Evolutionary conservation across 2,888 invertebrate genomes (phyloP).

Genomic region (Ceramica pisi): DNA sequence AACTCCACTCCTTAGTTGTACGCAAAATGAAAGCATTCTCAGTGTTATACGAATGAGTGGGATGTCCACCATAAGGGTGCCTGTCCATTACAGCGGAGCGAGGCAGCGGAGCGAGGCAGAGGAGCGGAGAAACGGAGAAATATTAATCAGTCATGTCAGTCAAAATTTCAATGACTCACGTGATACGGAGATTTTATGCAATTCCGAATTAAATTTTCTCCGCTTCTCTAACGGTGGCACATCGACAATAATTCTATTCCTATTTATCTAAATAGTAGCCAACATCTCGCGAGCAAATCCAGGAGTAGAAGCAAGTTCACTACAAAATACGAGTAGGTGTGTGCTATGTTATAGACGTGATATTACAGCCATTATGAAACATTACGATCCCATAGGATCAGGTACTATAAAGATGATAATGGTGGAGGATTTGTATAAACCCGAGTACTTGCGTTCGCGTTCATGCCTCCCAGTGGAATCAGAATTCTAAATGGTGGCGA

Average conservation of each 20-base stretch:
- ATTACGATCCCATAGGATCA: constrained; percentile 57
- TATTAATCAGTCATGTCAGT: too few relatives aligned
- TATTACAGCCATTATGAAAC: constrained; percentile 49
- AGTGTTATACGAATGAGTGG: not conserved
- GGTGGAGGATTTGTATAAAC: constrained; percentile 52
- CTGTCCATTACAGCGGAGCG: too few relatives aligned
- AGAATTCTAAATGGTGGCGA: constrained; percentile 42
- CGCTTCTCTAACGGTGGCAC: too few relatives aligned
- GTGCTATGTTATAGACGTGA: constrained; percentile 15
- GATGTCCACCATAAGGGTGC: too few relatives aligned
- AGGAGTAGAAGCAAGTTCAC: constrained; percentile 13
- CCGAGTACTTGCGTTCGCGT: constrained; percentile 34
- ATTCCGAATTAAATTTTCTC: too few relatives aligned
- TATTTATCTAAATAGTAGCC: not conserved
- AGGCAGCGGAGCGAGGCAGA: too few relatives aligned
- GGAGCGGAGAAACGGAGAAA: too few relatives aligned
- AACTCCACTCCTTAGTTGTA: not conserved
- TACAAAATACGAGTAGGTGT: constrained; percentile 14
- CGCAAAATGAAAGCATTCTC: not conserved
- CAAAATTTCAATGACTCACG: too few relatives aligned
- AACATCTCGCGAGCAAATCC: not conserved
- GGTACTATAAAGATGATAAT: constrained; percentile 60
- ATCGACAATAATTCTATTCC: too few relatives aligned
- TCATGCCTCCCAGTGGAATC: constrained; percentile 42
- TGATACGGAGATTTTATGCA: too few relatives aligned